Evolutionary conservation across 2,113 vertebrate genomes (phyloP).

Genomic region (Sprattus sprattus): DNA sequence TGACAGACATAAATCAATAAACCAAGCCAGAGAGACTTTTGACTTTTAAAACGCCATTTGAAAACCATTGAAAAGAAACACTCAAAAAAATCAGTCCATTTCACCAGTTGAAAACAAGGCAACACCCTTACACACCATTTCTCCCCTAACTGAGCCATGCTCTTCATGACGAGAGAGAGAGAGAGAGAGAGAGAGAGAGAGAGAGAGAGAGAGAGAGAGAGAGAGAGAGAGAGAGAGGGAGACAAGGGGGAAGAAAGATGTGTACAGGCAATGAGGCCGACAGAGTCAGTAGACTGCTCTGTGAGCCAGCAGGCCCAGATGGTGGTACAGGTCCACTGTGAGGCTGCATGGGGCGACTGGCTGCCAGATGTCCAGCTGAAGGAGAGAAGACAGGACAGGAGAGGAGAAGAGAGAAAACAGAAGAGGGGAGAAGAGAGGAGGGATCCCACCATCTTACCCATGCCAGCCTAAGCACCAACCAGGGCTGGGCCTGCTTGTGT

Average conservation of each 20-base stretch:
- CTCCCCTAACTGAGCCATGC: no score
- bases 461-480: not conserved
- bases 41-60: no score
- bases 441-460: not conserved
- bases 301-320: not conserved
- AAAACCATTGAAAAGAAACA: no score
- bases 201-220: not conserved
- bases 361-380: not conserved
- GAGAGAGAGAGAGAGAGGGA: not conserved
- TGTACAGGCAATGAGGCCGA: conserved; percentile 39
- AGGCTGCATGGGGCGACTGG: not conserved
- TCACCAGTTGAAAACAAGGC: no score
- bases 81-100: no score
- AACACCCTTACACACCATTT: no score
- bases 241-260: not conserved
- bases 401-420: not conserved
- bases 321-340: not conserved
- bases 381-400: not conserved
- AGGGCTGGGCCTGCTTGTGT: not conserved
- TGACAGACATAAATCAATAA: no score
- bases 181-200: not conserved
- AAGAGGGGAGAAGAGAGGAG: not conserved
- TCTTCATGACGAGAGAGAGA: no score
- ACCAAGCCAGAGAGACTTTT: no score
- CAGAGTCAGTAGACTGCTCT: not conserved